A percentile compares a stretch with the other conserved stretches of the same genome.
Conservation (phyloP, 2,888 invertebrate species). For the Trichogramma evanescens region DNA sequence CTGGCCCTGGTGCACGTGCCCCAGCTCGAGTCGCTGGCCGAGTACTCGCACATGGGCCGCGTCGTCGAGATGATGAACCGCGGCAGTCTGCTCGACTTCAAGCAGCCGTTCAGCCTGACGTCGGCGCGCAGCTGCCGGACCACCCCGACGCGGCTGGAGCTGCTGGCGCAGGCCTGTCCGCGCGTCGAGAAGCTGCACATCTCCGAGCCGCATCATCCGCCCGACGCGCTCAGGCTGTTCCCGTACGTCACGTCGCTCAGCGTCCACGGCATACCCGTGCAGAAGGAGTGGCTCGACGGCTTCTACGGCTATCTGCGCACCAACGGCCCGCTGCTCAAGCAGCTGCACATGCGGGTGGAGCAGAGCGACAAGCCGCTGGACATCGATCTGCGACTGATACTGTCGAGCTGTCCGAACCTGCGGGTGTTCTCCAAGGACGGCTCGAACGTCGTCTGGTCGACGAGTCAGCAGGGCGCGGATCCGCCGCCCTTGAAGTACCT, state of each 20-base stretch:
- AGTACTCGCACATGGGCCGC: constrained; percentile 45
- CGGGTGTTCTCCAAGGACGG: constrained; percentile 40
- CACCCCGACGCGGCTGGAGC: constrained; percentile 39
- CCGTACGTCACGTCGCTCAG: constrained; percentile 41
- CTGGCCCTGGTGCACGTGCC: constrained; percentile 43
- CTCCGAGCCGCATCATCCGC: constrained; percentile 44
- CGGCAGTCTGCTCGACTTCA: constrained; percentile 30
- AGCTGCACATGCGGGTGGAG: constrained; percentile 40
- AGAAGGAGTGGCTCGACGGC: constrained; percentile 40
- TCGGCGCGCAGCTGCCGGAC: constrained; percentile 43
- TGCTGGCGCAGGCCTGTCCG: constrained; percentile 44
- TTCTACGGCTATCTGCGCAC: constrained; percentile 43
- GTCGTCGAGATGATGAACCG: constrained; percentile 44
- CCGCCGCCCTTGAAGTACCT: constrained; percentile 33
- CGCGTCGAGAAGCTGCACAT: constrained; percentile 42
- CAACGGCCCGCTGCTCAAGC: constrained; percentile 37
- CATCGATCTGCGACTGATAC: constrained; percentile 40
- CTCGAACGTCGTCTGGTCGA: constrained; percentile 39
- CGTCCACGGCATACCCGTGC: constrained; percentile 42
- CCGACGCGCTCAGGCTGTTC: constrained; percentile 40
- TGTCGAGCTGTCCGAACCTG: constrained; percentile 40
- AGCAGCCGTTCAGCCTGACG: constrained; percentile 39
- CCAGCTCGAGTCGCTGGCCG: constrained; percentile 43
- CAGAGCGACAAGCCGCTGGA: constrained; percentile 35
- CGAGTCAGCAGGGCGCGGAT: constrained; percentile 26